Evolutionary conservation across 2,888 invertebrate species (phyloP), one percentile per base, ranked within the genome.

Genomic region (Leptopilina myrica): DNA sequence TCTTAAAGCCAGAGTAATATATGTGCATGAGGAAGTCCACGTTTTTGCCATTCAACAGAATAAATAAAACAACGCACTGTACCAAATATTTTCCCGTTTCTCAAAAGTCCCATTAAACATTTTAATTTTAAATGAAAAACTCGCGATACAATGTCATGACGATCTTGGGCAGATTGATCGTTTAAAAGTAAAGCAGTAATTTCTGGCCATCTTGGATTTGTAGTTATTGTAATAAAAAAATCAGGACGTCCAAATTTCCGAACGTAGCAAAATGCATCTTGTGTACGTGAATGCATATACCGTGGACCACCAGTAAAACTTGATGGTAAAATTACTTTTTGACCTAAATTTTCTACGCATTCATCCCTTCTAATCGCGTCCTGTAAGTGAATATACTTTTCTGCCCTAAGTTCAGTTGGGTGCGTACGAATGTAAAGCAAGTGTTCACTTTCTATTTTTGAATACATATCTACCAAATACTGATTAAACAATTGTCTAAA

Each of bases 191-290:
- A 12, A 12, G 8, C 26, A 81, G 84, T 64, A 82, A 83, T 83
- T 84, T 84, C 40, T 53, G 79, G 78, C 79, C 79, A 73, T 79
- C 83, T 84, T n/a, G 90, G 88, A 81, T 89, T 90, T 64, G 87
- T 88, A 7, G 91, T 91, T 49, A n/a, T n/a, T n/a, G n/a, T n/a
- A n/a, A n/a, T n/a, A n/a, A n/a, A n/a, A n/a, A n/a, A n/a, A n/a
- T n/a, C 89, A 83, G 2, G 90, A 90, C 4, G 90, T 84, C 91
- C 91, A 85, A 84, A 90, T 59, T 87, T 82, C 12, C 85, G 64
- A 5, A 92, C 91, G 80, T 88, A 90, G 11, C 87, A 89, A 15
- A 65, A 43, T 1, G 89, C 91, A 84, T 91, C 90, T 83, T 91
- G 88, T 11, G 86, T 86, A 65, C 26, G 26, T 26, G 26, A 26